Evolutionary conservation across 2,113 vertebrate genomes (phyloP).

Genomic region (Gallinago paraguaiae): DNA sequence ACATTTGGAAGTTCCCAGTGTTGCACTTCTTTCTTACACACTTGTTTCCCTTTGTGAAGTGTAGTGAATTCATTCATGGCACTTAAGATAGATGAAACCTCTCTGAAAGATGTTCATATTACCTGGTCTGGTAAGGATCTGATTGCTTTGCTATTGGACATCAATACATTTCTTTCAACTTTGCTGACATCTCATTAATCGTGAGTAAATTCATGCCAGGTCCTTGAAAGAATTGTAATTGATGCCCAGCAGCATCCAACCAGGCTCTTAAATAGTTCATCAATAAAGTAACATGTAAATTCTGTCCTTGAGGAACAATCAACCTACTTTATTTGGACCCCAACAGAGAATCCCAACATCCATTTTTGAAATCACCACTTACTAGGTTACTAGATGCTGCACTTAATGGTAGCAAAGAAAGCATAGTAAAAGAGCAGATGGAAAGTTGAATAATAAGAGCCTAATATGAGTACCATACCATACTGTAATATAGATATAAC

Average conservation of each 20-base stretch:
- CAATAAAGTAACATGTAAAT: slow-evolving; percentile 72
- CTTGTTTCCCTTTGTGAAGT: slow-evolving; percentile 37
- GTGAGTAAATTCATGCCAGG: slow-evolving; percentile 65
- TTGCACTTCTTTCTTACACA: not conserved
- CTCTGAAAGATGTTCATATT: slow-evolving; percentile 71
- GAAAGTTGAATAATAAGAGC: not conserved
- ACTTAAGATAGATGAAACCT: slow-evolving; percentile 62
- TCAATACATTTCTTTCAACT: slow-evolving; percentile 73
- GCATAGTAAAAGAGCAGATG: not conserved
- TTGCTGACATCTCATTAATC: slow-evolving; percentile 74
- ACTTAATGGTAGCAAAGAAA: not conserved
- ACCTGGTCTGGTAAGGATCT: slow-evolving; percentile 61
- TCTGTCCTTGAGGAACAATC: slow-evolving; percentile 57
- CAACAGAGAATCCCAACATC: not conserved
- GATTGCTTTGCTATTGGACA: slow-evolving; percentile 77
- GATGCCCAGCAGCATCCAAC: slow-evolving; percentile 61
- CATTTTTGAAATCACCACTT: not conserved
- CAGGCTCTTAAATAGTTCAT: slow-evolving; percentile 67
- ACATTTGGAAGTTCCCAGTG: not conserved
- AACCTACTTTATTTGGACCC: not conserved
- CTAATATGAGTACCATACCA: not conserved
- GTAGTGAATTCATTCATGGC: not conserved
- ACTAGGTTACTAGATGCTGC: not conserved
- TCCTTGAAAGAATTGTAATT: slow-evolving; percentile 63
- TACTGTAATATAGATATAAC: not conserved